Base-by-base conservation (phyloP, 2,797 vertebrate species). In the Linurgus olivaceus region DNA sequence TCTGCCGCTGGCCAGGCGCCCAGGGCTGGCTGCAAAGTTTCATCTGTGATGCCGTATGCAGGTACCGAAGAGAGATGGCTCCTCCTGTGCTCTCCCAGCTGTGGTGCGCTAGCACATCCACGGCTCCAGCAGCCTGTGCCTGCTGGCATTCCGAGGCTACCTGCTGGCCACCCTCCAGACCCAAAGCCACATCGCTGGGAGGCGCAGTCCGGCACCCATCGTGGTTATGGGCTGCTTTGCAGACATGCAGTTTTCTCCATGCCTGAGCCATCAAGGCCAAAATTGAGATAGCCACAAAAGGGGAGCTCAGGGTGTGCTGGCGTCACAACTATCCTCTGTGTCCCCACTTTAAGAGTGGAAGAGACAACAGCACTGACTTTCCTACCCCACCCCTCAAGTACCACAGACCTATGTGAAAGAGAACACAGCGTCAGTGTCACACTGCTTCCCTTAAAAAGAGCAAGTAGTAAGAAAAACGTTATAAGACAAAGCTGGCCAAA, bases 61-160 rank as follows among this genome's bases (percentile, higher is more conserved):
- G 51, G 47, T 48, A 38, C 20, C 51, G 26, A 33, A 31, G 29
- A 20, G 33, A 57, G 13, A 10, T 10, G 20, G 23, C 11, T 26
- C 51, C 15, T 65, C 10, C 38, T 42, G 29, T 4, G 2, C 47
- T 47, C 17, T 73, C 45, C 44, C 8, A 7, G 63, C 24, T 4
- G 37, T 2, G 21, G 6, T 38, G 52, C 24, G 33, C 17, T 57
- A 25, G 47, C 55, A 17, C 15, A 37, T 4, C 59, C 42, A 1
- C 40, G 26, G 67, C 58, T 67, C 33, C 67, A 21, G 59, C 85
- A 78, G 66, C 29, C 18, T 1, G 17, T 2, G n/a, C 52, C 2
- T 1, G 4, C 45, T 23, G n/a, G 40, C 5, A 0, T 59, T 33
- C 23, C 14, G 31, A 31, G 18, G 62, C 62, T 42, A 0, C 48